Base-by-base conservation (phyloP, 2,888 invertebrate genomes). In the Dynastes hyllus region DNA sequence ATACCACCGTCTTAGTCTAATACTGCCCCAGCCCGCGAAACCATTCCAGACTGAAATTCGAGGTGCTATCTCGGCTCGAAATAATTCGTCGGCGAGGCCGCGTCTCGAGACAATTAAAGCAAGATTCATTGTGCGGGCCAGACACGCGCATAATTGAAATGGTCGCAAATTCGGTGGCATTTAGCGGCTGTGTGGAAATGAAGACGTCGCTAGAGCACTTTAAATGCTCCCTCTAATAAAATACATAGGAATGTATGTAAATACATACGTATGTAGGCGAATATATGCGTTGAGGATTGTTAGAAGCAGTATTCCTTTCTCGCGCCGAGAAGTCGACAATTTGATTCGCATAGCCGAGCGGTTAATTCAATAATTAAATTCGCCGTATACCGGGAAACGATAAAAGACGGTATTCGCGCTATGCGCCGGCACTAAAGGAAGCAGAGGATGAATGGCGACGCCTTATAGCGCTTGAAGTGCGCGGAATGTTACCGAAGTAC, bases 71-170 rank as follows among this genome's bases (percentile, higher is more conserved):
- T 55, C 63, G 22, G 73, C 58, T 76, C 69, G 80, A 78, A 80
- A 78, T 78, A 82, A 81, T 82, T 79, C 80, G 79, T 76, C 78
- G 79, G 75, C 78, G 78, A 11, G 45, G 81, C 75, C 81, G 81
- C 82, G 83, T 83, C 82, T 82, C 82, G 81, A 83, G 84, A 84
- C 84, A 84, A 85, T 85, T 86, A 85, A 84, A 84, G 81, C 82
- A 84, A 85, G 86, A 86, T 85, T 85, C 86, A 85, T 84, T 78
- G 84, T 82, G 77, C 82, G 80, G 84, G 82, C 84, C 82, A 82
- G 85, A 81, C 29, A 9, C 29, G 83, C 84, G 84, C 84, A 85
- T 86, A 86, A 86, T 86, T 85, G 85, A 84, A 85, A 84, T 82
- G 83, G 84, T 82, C 83, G 81, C 81, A 78, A 78, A 77, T 77